Conservation (phyloP, 2,113 vertebrate species). For the Thamnophis sirtalis region DNA sequence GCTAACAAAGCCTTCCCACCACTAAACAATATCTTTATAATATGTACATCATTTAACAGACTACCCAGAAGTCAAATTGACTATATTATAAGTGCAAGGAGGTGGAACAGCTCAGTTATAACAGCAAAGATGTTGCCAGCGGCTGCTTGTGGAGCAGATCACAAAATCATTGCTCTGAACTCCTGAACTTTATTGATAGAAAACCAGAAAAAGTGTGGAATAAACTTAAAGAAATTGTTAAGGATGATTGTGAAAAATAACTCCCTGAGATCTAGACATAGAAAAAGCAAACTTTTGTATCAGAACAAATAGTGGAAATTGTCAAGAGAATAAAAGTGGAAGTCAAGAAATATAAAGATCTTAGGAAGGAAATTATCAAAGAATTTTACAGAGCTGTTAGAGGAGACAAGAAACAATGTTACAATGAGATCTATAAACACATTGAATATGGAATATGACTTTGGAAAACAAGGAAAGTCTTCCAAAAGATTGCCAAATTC, state of each 20-base stretch:
- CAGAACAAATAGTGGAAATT: neutral
- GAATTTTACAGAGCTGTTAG: neutral
- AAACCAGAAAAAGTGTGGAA: neutral
- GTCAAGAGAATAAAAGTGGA: neutral
- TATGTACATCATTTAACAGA: neutral
- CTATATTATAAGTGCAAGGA: neutral
- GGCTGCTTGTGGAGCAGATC: neutral
- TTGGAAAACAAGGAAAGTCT: neutral
- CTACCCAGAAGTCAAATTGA: neutral
- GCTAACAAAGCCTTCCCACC: neutral
- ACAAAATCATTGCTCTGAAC: neutral
- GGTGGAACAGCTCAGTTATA: neutral
- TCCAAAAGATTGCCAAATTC: neutral
- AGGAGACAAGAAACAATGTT: neutral
- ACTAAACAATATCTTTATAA: neutral
- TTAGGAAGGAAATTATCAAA: neutral
- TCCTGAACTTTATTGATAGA: neutral
- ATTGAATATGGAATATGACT: neutral
- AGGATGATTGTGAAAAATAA: neutral
- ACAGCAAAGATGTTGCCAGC: neutral
- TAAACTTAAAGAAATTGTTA: neutral
- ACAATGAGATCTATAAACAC: neutral
- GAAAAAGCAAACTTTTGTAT: neutral
- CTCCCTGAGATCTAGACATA: neutral
- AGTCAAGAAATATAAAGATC: neutral